phyloP scores from a whole-genome alignment of 1,140 invertebrate species.

The Aporrectodea caliginosa region DNA sequence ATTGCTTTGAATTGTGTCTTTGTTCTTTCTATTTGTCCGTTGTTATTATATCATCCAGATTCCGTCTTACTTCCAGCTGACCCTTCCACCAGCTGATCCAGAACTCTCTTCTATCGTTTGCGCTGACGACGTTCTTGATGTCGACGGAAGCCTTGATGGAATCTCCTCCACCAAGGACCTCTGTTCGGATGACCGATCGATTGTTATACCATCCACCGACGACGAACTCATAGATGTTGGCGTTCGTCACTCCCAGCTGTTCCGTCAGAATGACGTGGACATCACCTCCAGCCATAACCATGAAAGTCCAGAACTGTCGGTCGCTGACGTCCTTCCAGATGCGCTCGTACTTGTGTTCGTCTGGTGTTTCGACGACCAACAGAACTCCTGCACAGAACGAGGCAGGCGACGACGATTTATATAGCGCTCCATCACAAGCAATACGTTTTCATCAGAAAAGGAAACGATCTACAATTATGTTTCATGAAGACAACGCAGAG shows the following conservation, averaged over 20 bases:
- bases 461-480: too few species aligned
- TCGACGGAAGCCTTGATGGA: not conserved
- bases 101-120: conserved; percentile 7
- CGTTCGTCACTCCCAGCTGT: not conserved
- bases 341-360: conserved; percentile 18
- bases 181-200: conserved; percentile 9
- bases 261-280: conserved; percentile 22
- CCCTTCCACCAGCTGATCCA: conserved; percentile 28
- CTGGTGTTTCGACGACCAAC: conserved; percentile 14
- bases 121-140: conserved; percentile 9
- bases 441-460: too few species aligned
- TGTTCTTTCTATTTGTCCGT: too few species aligned
- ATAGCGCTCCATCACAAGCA: too few species aligned
- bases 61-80: conserved; percentile 15
- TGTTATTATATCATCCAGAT: too few species aligned
- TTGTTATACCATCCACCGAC: conserved; percentile 26
- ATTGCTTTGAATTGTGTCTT: too few species aligned
- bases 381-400: conserved; percentile 8
- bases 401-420: too few species aligned
- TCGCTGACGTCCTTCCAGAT: conserved; percentile 24
- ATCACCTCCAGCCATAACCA: not conserved
- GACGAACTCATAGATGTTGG: conserved; percentile 21
- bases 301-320: conserved; percentile 23
- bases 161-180: conserved; percentile 11
- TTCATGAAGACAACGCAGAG: too few species aligned